Evolutionary conservation across 2,888 invertebrate genomes (phyloP).

Genomic region (Germaria angustata): DNA sequence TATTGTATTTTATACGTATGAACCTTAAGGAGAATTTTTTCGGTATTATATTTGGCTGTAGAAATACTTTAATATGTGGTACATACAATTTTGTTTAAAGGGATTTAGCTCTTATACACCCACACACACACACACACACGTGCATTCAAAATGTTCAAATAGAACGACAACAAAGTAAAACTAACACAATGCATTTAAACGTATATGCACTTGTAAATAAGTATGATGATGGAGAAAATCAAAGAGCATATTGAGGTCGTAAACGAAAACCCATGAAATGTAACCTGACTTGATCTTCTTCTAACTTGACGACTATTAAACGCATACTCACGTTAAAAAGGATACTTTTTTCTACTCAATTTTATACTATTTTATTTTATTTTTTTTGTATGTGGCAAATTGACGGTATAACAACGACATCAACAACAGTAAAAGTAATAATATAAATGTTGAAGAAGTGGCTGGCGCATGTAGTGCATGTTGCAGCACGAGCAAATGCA

Average conservation of each 20-base stretch:
- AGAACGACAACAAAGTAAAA: constrained; percentile 31
- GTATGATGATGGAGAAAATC: constrained; percentile 35
- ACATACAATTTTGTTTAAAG: constrained; percentile 14
- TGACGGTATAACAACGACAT: constrained; percentile 45
- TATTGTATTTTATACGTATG: constrained; percentile 11
- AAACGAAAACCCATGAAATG: constrained; percentile 31
- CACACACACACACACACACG: neutral
- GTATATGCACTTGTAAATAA: neutral
- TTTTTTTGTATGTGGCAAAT: constrained; percentile 24
- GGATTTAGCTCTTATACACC: neutral
- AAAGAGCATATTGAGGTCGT: constrained; percentile 52
- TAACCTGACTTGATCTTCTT: constrained; percentile 56
- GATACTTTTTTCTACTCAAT: neutral
- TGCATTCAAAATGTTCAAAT: neutral
- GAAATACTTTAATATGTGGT: constrained; percentile 3
- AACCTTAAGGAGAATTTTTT: constrained; percentile 21
- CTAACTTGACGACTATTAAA: constrained; percentile 49
- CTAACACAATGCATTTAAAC: neutral
- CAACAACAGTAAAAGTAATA: constrained; percentile 18
- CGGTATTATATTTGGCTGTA: neutral
- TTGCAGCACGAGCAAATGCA: neutral
- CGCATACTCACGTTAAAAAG: constrained; percentile 39
- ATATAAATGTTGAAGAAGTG: neutral
- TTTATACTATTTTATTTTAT: constrained; percentile 13
- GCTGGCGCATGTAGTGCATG: constrained; percentile 11